phyloP scores from a whole-genome alignment of 2,113 vertebrate genomes.

The Glareola pratincola region DNA sequence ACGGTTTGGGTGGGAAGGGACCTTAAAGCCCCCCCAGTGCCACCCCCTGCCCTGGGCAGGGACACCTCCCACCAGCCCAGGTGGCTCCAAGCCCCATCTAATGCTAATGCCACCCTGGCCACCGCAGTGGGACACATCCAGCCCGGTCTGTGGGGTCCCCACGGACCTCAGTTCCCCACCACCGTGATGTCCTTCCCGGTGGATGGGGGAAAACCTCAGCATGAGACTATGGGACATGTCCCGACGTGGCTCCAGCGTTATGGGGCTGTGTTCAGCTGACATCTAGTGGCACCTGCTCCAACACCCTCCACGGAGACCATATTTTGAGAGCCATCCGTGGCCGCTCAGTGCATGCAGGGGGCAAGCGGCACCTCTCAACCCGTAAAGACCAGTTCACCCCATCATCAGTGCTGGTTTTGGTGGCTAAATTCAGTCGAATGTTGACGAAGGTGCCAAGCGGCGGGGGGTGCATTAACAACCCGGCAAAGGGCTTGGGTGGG shows the following conservation, averaged over 20 bases:
- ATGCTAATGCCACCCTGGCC: not conserved
- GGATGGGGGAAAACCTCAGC: not conserved
- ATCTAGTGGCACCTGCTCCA: not conserved
- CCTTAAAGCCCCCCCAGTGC: not conserved
- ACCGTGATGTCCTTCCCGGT: rapidly evolving
- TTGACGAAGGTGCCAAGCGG: not conserved
- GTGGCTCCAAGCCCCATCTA: not conserved
- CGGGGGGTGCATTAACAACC: not conserved
- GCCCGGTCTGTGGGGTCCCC: not conserved
- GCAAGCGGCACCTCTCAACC: not conserved
- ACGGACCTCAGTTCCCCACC: not conserved
- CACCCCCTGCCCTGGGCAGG: not conserved
- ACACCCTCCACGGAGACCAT: rapidly evolving
- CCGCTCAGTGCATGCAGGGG: not conserved
- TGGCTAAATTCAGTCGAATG: not conserved
- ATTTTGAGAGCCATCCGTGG: not conserved
- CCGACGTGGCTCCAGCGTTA: rapidly evolving
- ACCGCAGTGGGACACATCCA: rapidly evolving
- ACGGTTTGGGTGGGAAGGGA: not conserved
- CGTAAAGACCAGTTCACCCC: not conserved
- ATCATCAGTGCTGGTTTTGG: rapidly evolving
- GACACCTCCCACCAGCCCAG: not conserved
- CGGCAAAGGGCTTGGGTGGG: no score
- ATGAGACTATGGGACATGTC: rapidly evolving
- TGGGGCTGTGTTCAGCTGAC: not conserved